Conservation (phyloP, 2,888 invertebrate genomes). For the Tenthredo livida region DNA sequence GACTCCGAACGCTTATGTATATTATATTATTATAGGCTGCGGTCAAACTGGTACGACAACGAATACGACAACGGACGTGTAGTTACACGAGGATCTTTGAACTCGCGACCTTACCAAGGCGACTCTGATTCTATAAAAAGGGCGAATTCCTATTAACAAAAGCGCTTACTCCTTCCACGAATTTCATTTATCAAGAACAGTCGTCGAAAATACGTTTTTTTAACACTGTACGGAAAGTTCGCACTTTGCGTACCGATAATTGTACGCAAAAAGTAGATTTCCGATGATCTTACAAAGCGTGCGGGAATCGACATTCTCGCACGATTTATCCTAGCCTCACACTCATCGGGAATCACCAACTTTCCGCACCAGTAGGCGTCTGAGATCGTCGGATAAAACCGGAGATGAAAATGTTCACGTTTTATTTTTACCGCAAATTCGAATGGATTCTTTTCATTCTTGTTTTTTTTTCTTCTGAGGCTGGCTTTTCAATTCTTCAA, state of each 20-base stretch:
- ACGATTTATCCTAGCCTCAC: too few species aligned
- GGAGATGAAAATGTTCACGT: too few species aligned
- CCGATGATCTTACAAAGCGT: too few species aligned
- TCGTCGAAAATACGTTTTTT: neutral
- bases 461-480: too few species aligned
- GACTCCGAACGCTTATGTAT: slow-evolving; percentile 64
- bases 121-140: neutral
- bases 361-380: too few species aligned
- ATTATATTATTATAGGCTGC: slow-evolving; percentile 49
- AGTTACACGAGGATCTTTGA: slow-evolving; percentile 32
- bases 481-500: slow-evolving; percentile 32
- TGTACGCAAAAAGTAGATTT: too few species aligned
- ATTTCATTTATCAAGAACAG: neutral
- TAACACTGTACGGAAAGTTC: neutral
- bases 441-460: neutral
- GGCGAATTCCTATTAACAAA: neutral
- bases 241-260: too few species aligned
- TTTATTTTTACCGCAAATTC: neutral
- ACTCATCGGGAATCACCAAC: too few species aligned
- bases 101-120: slow-evolving; percentile 46
- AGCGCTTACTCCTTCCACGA: too few species aligned
- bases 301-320: too few species aligned
- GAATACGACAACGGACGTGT: neutral
- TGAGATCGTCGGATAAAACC: too few species aligned
- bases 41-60: slow-evolving; percentile 11